Percentiles rank a stretch among this genome's conserved stretches.
These are phyloP conservation scores for Pyrocoelia pectoralis DNA, from an alignment of 2,888 invertebrate species.

Conservation along the genomic window DNA sequence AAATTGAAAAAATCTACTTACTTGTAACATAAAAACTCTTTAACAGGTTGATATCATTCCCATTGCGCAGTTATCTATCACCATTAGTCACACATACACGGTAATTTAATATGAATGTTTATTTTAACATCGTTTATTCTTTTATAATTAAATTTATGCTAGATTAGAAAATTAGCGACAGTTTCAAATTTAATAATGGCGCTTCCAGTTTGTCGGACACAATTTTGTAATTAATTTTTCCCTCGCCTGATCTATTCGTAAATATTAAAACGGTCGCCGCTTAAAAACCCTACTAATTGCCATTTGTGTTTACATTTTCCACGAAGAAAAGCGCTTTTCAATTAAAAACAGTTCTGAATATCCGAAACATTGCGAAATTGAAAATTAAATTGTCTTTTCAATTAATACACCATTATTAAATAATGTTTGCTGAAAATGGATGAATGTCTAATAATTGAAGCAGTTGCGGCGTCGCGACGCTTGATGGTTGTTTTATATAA, in stretches of 20 bases:
- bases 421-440: background rate
- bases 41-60: constrained; percentile 1
- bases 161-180: constrained; percentile 1
- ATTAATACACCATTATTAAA: background rate
- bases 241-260: constrained; percentile 3
- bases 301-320: constrained; percentile 23
- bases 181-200: constrained; percentile 2
- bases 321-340: constrained; percentile 11
- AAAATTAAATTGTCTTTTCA: constrained; percentile 22
- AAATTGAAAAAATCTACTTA: background rate
- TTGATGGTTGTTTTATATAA: constrained; percentile 12
- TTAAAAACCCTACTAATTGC: constrained; percentile 32
- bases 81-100: background rate
- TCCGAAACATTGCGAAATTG: constrained; percentile 7
- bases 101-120: background rate
- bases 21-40: background rate
- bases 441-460: background rate
- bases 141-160: background rate
- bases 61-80: background rate
- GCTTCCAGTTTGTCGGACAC: background rate
- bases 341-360: constrained; percentile 13
- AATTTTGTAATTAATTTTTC: constrained; percentile 11
- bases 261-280: constrained; percentile 4
- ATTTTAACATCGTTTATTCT: background rate
- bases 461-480: constrained; percentile 21